Conservation (phyloP, 1,140 invertebrate species). For the Drosophila mojavensis region DNA sequence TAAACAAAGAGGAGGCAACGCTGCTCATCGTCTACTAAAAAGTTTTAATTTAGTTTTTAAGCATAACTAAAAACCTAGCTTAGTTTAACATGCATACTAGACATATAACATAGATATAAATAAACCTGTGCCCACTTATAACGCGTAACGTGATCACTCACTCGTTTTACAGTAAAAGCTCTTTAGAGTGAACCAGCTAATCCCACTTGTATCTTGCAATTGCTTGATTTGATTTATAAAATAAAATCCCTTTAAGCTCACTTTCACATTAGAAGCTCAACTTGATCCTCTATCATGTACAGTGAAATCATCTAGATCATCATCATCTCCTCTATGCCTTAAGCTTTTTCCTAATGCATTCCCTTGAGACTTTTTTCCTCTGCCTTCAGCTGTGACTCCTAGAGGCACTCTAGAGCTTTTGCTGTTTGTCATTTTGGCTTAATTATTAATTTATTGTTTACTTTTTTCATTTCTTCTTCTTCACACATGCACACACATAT, state of each 20-base stretch:
- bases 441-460: slow-evolving; percentile 34
- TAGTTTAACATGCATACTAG: slow-evolving; percentile 38
- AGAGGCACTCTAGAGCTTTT: neutral
- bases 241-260: too few relatives aligned
- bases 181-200: neutral
- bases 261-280: too few relatives aligned
- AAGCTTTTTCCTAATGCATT: too few relatives aligned
- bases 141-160: neutral
- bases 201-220: neutral
- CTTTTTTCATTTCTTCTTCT: slow-evolving; percentile 37
- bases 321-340: too few relatives aligned
- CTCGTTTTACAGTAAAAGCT: neutral
- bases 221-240: too few relatives aligned
- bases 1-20: slow-evolving; percentile 10
- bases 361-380: too few relatives aligned
- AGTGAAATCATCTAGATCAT: neutral
- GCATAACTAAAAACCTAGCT: slow-evolving; percentile 22
- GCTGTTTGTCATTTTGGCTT: slow-evolving; percentile 4
- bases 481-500: slow-evolving; percentile 16
- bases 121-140: neutral
- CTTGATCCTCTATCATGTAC: neutral
- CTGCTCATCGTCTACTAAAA: slow-evolving; percentile 2
- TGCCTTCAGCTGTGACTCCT: neutral
- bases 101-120: slow-evolving; percentile 9
- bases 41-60: slow-evolving; percentile 23